A percentile compares a stretch with the other conserved stretches of the same genome.
Evolutionary conservation across 53 echinoderm and acorn worm species (phyloP).

Genomic region (Echinometra lucunter): DNA sequence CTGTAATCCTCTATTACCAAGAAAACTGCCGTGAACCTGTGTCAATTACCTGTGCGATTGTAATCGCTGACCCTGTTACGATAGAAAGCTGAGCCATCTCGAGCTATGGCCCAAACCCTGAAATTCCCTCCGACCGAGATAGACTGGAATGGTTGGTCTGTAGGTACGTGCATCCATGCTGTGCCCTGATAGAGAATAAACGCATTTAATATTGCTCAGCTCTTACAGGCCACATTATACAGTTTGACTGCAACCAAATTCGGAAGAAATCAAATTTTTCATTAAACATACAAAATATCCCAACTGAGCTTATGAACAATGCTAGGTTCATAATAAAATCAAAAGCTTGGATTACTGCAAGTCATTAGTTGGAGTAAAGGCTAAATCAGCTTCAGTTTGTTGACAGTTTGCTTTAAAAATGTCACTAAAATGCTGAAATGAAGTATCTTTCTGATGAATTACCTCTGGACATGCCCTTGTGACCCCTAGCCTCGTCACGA

Average conservation of each 20-base stretch:
- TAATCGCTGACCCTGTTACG: slow-evolving; percentile 85
- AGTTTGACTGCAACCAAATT: no score
- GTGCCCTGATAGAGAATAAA: slow-evolving; percentile 74
- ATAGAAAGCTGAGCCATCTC: slow-evolving; percentile 93
- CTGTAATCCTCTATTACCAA: no score
- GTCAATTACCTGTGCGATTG: slow-evolving; percentile 80
- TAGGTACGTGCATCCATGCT: slow-evolving; percentile 94
- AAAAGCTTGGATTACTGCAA: no score
- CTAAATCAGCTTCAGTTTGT: no score
- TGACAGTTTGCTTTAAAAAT: no score
- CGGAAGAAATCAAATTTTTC: no score
- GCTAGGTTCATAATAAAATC: no score
- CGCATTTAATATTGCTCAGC: background rate
- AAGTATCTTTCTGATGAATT: background rate
- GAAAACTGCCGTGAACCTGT: background rate
- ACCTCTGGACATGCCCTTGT: slow-evolving; percentile 91
- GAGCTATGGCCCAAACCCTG: slow-evolving; percentile 92
- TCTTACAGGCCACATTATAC: no score
- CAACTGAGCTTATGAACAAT: no score
- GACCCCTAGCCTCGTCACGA: slow-evolving; percentile 90
- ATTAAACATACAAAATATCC: no score
- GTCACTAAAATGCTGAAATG: no score
- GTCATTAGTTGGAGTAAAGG: no score
- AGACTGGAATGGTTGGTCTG: slow-evolving; percentile 96
- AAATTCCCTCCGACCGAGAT: slow-evolving; percentile 91